A percentile compares a stretch with the other conserved stretches of the same genome.
These are phyloP conservation scores for Cecidostiba fungosa DNA, from an alignment of 2,888 invertebrate species.

Conservation along the genomic window DNA sequence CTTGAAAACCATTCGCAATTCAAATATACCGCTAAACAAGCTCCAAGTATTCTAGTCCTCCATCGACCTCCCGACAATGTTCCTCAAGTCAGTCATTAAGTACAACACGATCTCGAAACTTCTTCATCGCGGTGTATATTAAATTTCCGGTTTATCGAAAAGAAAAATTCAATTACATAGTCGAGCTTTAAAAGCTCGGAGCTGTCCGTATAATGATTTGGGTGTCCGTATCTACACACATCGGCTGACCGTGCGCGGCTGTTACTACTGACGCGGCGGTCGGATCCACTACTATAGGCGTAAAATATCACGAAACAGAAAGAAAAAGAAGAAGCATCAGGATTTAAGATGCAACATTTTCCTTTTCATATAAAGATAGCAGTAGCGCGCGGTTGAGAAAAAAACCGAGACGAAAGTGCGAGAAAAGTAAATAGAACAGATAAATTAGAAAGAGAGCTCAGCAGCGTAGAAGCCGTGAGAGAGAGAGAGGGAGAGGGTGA, in stretches of 20 bases:
- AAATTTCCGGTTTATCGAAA: background rate
- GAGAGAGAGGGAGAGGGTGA: conserved; percentile 44
- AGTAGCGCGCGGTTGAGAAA: conserved; percentile 7
- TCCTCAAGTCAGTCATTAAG: background rate
- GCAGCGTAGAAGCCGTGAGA: conserved; percentile 17
- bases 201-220: too few species aligned
- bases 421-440: conserved; percentile 55
- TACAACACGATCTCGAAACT: background rate
- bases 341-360: conserved; percentile 23
- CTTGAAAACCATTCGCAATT: conserved; percentile 8
- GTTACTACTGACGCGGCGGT: conserved; percentile 36
- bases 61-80: background rate
- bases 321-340: background rate
- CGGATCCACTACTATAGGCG: background rate
- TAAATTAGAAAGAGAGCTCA: conserved; percentile 54
- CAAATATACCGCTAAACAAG: background rate
- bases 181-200: too few species aligned
- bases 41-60: background rate
- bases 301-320: background rate
- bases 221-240: too few species aligned
- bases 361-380: conserved; percentile 25
- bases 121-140: background rate
- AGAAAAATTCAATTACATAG: background rate
- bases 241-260: background rate
- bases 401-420: background rate